phyloP scores from a whole-genome alignment of 2,113 vertebrate genomes.

The Spizaetus ornatus region DNA sequence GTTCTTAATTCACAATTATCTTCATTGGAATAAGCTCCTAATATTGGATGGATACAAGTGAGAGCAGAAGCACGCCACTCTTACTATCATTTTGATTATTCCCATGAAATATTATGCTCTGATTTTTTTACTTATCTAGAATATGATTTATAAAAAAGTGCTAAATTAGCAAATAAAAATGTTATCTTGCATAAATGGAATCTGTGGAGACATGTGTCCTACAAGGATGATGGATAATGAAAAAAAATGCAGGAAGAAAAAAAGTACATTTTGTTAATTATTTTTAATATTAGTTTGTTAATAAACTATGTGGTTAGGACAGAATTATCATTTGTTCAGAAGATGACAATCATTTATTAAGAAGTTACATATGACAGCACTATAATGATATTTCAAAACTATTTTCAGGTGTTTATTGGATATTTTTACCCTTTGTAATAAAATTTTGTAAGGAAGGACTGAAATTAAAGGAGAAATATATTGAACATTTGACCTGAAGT shows the following conservation, averaged over 20 bases:
- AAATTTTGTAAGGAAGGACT: not conserved
- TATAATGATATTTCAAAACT: not conserved
- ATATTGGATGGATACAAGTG: not conserved
- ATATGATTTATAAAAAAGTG: not conserved
- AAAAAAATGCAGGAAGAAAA: not conserved
- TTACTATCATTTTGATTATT: not conserved
- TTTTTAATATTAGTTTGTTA: not conserved
- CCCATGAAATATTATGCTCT: not conserved
- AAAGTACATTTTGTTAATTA: not conserved
- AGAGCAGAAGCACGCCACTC: not conserved
- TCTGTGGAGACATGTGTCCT: not conserved
- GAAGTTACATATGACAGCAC: not conserved
- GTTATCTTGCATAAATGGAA: not conserved
- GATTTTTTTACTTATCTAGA: not conserved
- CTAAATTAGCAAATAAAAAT: not conserved
- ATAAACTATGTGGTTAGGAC: not conserved
- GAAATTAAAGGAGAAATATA: not conserved
- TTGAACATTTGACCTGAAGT: not conserved
- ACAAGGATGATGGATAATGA: not conserved
- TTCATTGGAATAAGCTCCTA: not conserved
- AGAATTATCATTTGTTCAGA: not conserved
- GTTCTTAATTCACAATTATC: not conserved
- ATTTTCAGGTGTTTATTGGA: not conserved
- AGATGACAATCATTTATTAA: not conserved
- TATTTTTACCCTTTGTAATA: not conserved